Base-by-base conservation (phyloP, 2,888 invertebrate genomes). In the Lymantria dispar region DNA sequence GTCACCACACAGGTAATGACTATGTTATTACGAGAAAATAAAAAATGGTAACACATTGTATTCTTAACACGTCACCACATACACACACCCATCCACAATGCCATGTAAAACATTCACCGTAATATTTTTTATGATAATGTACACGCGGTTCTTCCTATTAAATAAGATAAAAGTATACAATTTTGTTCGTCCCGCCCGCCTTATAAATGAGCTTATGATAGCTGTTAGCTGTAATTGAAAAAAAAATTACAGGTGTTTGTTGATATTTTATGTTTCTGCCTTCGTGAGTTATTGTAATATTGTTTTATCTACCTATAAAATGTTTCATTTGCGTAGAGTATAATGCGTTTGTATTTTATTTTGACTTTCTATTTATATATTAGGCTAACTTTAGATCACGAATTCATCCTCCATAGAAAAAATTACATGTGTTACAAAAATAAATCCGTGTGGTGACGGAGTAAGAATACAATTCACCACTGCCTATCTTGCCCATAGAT, bases 121-220 rank as follows among this genome's bases (percentile, higher is more conserved):
- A 54, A 63, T 58, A 60, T 54, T 62, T 57, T 65, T 68, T 62
- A 58, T 51, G 62, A 60, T 62, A 57, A 44, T 54, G 49, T 8
- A 55, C 33, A 46, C 50, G 52, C 30, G 15, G 38, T 44, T 47
- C 52, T 56, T 54, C 13, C n/a, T 38, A 53, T 51, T 43, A n/a
- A 52, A 48, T 50, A 54, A 57, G 56, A 59, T 45, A 54, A 47
- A 49, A 51, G 47, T 43, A 15, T 42, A 43, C 33, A 54, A 51
- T 54, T 50, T 43, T 13, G 36, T 42, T 38, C 7, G 29, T 38
- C 7, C 14, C 30, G 12, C 52, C 52, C 49, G 10, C 36, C 15
- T 43, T 33, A 11, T 30, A 14, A 50, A 50, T 43, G 46, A 47
- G 50, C 42, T 38, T 47, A 29, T 30, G 13, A 33, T 33, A 22